Base-by-base conservation (phyloP, 2,113 vertebrate genomes). In the Alces alces region DNA sequence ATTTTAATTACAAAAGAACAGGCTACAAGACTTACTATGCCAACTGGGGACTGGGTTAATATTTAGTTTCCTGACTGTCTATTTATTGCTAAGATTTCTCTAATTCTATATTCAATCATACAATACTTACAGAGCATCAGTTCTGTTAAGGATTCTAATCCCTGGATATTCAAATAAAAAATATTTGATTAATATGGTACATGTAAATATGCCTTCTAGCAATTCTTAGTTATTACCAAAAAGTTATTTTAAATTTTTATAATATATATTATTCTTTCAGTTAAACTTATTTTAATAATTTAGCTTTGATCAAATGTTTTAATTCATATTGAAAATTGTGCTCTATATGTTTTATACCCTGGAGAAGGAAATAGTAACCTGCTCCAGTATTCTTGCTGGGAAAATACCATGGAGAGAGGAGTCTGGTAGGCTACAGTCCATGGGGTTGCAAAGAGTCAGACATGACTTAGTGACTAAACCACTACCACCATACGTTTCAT, bases 1-100 rank as follows among this genome's bases (percentile, higher is more conserved):
- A 64, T 64, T 89, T 96, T 88, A 84, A 84, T 93, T 95, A 57
- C 70, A 84, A 88, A 95, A 54, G 21, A 76, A 85, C 23, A 78
- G 36, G 8, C 21, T 82, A 90, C 19, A 61, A 83, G 52, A 54
- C 23, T 83, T 84, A 43, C 76, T 79, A 95, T 66, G 43, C n/a
- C 39, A 66, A 19, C 66, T 83, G 60, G 10, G 10, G 96, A n/a
- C 23, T 2, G 5, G 33, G 86, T 92, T 94, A 60, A 54, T 61
- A 83, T 87, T 96, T 76, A 57, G 39, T n/a, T 87, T 95, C 39
- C 23, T 89, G 30, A 58, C 19, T 83, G 4, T 82, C 23, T 21
- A 33, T 58, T 89, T 90, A 70, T n/a, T 91, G 10, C 4, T 80
- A 52, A 55, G 11, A 76, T 50, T 61, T 85, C 36, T 45, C 21